Conservation (phyloP, 2,888 invertebrate species). For the Melangyna quadrimaculata region DNA sequence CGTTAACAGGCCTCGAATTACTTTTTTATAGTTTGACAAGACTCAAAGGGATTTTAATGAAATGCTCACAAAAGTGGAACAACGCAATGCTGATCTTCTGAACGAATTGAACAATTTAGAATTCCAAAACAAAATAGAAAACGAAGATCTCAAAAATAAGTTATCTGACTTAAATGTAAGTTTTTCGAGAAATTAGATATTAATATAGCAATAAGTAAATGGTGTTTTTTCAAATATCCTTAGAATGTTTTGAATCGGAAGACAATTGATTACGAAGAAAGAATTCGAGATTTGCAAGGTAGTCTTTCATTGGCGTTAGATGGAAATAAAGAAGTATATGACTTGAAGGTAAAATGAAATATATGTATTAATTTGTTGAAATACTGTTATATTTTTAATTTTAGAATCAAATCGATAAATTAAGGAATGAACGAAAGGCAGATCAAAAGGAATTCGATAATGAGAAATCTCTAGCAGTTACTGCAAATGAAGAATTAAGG, state of each 20-base stretch:
- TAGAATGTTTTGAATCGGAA: neutral
- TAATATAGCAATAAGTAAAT: neutral
- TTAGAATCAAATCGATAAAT: constrained; percentile 19
- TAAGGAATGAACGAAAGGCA: neutral
- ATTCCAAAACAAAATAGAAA: neutral
- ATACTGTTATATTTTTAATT: neutral
- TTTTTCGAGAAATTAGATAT: neutral
- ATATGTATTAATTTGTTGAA: neutral
- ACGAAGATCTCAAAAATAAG: neutral
- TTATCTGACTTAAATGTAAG: neutral
- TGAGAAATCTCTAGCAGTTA: neutral
- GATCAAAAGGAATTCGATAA: neutral
- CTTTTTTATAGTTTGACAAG: constrained; percentile 11
- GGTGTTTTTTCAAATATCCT: neutral
- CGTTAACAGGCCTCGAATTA: neutral
- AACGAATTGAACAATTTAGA: neutral
- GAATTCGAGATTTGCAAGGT: neutral
- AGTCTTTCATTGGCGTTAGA: neutral
- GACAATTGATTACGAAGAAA: constrained; percentile 4
- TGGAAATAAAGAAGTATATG: neutral
- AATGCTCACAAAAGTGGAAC: neutral
- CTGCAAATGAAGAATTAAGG: constrained; percentile 20
- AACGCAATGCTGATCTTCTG: constrained; percentile 11
- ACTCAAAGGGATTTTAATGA: constrained; percentile 32
- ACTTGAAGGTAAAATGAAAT: constrained; percentile 24